Evolutionary conservation across 2,797 vertebrate genomes (phyloP).

Genomic region (Neosilurus mollespiculum): DNA sequence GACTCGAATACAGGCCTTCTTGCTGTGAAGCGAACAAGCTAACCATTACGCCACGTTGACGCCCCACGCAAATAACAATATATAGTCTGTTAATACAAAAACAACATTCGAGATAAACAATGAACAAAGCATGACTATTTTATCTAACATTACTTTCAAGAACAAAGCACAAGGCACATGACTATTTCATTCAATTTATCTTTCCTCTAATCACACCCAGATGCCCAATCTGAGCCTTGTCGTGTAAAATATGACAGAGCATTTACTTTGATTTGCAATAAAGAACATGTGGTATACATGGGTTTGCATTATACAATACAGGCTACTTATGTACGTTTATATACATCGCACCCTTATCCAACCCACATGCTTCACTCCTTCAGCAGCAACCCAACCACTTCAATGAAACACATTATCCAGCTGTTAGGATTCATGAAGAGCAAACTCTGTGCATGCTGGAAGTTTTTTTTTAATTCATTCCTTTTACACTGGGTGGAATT

Average conservation of each 20-base stretch:
- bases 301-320: conserved; percentile 18
- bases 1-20: too few relatives aligned
- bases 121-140: conserved; percentile 11
- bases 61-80: too few relatives aligned
- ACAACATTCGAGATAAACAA: neutral
- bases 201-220: conserved; percentile 42
- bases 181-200: conserved; percentile 36
- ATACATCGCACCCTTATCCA: conserved; percentile 35
- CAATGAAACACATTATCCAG: conserved; percentile 26
- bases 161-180: conserved; percentile 42
- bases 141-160: neutral
- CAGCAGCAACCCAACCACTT: conserved; percentile 3
- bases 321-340: conserved; percentile 21
- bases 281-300: conserved; percentile 35
- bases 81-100: neutral
- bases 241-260: conserved; percentile 28
- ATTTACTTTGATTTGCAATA: conserved; percentile 49
- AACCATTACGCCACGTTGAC: too few relatives aligned
- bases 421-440: neutral
- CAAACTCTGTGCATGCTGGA: neutral
- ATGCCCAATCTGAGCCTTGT: conserved; percentile 39
- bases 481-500: neutral
- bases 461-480: neutral
- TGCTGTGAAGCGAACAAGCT: too few relatives aligned
- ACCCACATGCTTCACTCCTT: conserved; percentile 19